Base-by-base conservation (phyloP, 2,113 vertebrate genomes). In the Amphilophus citrinellus region DNA sequence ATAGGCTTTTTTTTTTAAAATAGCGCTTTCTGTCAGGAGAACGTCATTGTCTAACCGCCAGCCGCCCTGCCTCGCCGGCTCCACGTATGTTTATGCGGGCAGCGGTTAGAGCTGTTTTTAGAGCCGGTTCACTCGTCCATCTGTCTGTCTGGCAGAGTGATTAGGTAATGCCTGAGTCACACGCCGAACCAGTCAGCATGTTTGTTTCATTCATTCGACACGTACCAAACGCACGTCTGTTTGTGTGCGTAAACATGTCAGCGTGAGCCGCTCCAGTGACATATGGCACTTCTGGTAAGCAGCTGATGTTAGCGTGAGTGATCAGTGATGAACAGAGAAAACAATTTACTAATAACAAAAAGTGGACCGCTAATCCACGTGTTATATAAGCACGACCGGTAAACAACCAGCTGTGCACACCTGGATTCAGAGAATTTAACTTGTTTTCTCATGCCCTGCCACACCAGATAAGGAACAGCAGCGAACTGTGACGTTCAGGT, bases 161-260 rank as follows among this genome's bases (percentile, higher is more conserved):
- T 92, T 80, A 71, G 73, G 84, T 82, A 79, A 87, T 20, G 85
- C 63, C 61, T 78, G 89, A 92, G 87, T 92, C 91, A 89, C 61
- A 80, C 62, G 80, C 47, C 10, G 11, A 44, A 77, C 62, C 59
- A 73, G 78, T 79, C 79, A 57, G 80, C 47, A 6, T 53, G 86
- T 77, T 80, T 61, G 77, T 37, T 56, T 87, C 83, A 50, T 73
- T 88, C 61, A 82, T 30, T 79, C 68, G 35, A 65, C 39, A 18
- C n/a, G 17, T 15, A 14, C 20, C 1, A 5, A 2, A 71, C 10
- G 66, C 2, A 71, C 7, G 66, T 30, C 39, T 42, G 14, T 47
- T 37, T 39, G 86, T 80, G 58, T 79, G 71, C 61, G 80, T 58
- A 76, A 77, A 85, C 84, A 80, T 27, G 85, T 53, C 76, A 10